Base-by-base conservation (phyloP, 1,140 invertebrate genomes). In the Popillia japonica region DNA sequence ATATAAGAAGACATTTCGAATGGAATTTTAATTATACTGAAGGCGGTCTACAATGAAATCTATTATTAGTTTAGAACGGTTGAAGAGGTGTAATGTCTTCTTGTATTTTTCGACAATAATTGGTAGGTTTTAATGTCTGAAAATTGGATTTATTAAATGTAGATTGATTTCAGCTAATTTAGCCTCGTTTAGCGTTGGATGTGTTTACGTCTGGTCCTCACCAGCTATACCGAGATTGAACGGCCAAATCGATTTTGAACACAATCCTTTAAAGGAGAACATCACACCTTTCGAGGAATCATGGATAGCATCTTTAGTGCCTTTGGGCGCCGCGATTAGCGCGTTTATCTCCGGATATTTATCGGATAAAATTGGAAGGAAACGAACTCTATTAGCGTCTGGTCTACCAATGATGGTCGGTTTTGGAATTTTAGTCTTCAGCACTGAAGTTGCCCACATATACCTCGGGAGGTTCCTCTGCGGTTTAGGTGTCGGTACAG, bases 271-370 rank as follows among this genome's bases (percentile, higher is more conserved):
- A 17, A 87, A 87, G 0, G 78, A 77, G 0, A 72, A 75, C 3
- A 79, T 91, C 2, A 88, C 87, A 0, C 17, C 80, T 0, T 88
- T 90, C 0, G 87, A 94, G 81, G 86, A 87, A 59, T 93, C 95
- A 0, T 96, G 94, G 94, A 93, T 97, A 77, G 93, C 92, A 0
- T 94, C 94, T 0, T 86, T 96, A 14, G 87, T 96, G 76, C 91
- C 94, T 0, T 82, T 97, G 10, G 95, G 95, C 7, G 94, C 94
- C 40, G 88, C 94, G n/a, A 81, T 93, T 59, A 94, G 87, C 8
- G 55, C 78, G 0, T 9, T 75, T 22, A 11, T 20, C n/a, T 14
- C 74, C 0, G 74, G 74, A 75, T 22, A 20, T 17, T 44, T 44
- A 11, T 7, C 22, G 23, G 74, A 42, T 27, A 75, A 23, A 48